Evolutionary conservation across 2,113 vertebrate species (phyloP).

Genomic region (Arenaria interpres): DNA sequence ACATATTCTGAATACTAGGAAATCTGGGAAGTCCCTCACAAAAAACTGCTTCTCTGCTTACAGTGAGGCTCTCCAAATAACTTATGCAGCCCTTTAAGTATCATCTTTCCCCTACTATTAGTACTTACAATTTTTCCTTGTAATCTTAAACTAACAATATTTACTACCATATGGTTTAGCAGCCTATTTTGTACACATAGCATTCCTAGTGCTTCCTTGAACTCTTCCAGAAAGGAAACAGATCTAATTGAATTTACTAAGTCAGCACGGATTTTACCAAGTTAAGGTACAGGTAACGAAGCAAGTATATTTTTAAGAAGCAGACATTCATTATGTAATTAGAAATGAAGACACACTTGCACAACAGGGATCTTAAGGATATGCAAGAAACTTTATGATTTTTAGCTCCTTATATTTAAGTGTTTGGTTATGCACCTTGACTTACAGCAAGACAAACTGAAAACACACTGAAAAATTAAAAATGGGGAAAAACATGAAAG

Average conservation of each 20-base stretch:
- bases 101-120: background rate
- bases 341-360: background rate
- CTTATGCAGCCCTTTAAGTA: background rate
- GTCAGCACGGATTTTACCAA: background rate
- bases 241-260: background rate
- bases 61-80: background rate
- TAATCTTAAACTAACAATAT: background rate
- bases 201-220: background rate
- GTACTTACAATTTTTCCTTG: background rate
- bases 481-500: background rate
- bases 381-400: background rate
- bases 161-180: background rate
- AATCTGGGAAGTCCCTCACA: background rate
- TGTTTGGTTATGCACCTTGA: background rate
- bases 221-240: background rate
- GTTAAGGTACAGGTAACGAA: background rate
- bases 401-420: background rate
- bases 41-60: background rate
- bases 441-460: background rate
- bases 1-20: background rate
- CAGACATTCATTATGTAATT: background rate
- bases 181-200: background rate
- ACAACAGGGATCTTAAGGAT: background rate
- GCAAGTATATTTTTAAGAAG: background rate
- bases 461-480: background rate